These are phyloP conservation scores for Cotesia chilonis DNA, from an alignment of 1,140 invertebrate species.

Conservation along the genomic window DNA sequence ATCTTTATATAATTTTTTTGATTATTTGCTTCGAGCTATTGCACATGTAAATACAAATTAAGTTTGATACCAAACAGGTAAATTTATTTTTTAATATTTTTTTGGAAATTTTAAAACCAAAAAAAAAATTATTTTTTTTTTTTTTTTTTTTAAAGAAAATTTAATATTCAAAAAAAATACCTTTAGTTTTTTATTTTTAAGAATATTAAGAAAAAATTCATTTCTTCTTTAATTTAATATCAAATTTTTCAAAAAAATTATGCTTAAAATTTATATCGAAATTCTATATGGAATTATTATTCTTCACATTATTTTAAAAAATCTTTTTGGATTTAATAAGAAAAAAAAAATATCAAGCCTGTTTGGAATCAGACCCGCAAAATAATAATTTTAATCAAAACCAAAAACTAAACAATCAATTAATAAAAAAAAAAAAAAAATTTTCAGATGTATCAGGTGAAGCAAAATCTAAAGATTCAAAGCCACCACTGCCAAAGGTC, in stretches of 20 bases:
- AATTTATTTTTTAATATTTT: conserved; percentile 1
- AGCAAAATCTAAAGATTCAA: conserved; percentile 61
- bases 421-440: not conserved
- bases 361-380: too few species aligned
- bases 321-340: too few species aligned
- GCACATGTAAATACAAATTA: conserved; percentile 58
- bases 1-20: conserved; percentile 34
- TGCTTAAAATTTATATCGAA: too few species aligned
- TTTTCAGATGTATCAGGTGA: conserved; percentile 55
- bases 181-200: too few species aligned
- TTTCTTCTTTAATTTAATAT: too few species aligned
- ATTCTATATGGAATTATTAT: too few species aligned
- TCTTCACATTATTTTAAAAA: too few species aligned
- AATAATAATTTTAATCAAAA: too few species aligned
- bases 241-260: too few species aligned
- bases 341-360: too few species aligned
- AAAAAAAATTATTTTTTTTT: not conserved
- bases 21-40: conserved; percentile 52
- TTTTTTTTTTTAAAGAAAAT: not conserved
- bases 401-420: not conserved
- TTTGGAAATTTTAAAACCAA: not conserved
- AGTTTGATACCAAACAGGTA: not conserved
- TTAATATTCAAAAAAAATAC: too few species aligned
- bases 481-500: conserved; percentile 66
- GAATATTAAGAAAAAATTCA: too few species aligned